Evolutionary conservation across 2,888 invertebrate species (phyloP).

Genomic region (Congeria kusceri): DNA sequence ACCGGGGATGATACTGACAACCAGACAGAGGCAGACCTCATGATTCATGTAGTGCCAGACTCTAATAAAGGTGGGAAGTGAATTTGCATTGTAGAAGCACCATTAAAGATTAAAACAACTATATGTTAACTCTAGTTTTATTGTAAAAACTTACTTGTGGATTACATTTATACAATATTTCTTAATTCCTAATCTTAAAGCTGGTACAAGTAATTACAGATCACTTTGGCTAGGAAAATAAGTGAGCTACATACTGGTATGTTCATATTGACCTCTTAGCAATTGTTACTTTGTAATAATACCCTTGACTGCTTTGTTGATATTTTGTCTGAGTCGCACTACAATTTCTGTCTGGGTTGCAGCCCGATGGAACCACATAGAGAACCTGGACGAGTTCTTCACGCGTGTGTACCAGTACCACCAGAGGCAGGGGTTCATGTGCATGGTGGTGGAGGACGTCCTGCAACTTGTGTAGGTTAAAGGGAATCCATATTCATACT

Average conservation of each 20-base stretch:
- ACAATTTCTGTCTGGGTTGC: slow-evolving; percentile 70
- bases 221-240: too few species aligned
- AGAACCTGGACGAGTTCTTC: slow-evolving; percentile 98
- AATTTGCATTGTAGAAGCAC: too few species aligned
- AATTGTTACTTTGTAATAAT: too few species aligned
- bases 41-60: slow-evolving; percentile 95
- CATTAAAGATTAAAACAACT: too few species aligned
- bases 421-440: slow-evolving; percentile 96
- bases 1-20: slow-evolving; percentile 71
- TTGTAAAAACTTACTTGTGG: background rate
- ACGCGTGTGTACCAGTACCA: slow-evolving; percentile 97
- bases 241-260: too few species aligned
- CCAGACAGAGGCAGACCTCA: slow-evolving; percentile 78
- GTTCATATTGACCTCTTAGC: too few species aligned
- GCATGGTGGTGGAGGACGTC: slow-evolving; percentile 89
- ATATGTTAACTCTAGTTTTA: background rate
- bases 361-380: slow-evolving; percentile 97
- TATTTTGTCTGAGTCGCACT: too few species aligned
- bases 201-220: background rate
- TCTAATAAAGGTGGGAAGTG: slow-evolving; percentile 89
- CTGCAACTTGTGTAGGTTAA: slow-evolving; percentile 83
- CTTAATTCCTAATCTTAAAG: background rate
- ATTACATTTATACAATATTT: background rate
- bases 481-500: too few species aligned
- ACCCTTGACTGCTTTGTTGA: too few species aligned